Base-by-base conservation (phyloP, 1,140 invertebrate genomes). In the Lanistes nyassanus region DNA sequence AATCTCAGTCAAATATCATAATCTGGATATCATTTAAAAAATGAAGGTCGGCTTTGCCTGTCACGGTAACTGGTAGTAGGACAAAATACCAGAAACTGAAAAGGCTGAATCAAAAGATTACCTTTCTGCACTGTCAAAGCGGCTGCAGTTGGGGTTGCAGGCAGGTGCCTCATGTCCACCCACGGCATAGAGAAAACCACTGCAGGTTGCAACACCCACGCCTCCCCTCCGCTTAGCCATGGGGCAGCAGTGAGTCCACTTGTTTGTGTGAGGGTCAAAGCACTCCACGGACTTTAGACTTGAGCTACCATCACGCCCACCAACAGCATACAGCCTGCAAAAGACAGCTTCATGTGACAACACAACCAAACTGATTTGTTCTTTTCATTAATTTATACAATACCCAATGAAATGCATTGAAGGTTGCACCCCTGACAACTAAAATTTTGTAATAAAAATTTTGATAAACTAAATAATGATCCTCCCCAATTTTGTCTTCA, bases 281-380 rank as follows among this genome's bases (percentile, higher is more conserved):
- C 95, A 89, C 81, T 91, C 91, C 21, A 91, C 90, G 23, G 97
- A 95, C 79, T 94, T 93, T 79, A 98, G 92, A 85, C 97, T 98
- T 0, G 95, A 94, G 82, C 95, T 94, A 37, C 96, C 95, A 90
- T 98, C 97, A 76, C 97, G 92, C 19, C 97, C 97, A 68, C 97
- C 97, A 29, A 97, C 95, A 19, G 95, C 96, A 90, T 97, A 98
- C 58, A 98, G 91, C 85, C 92, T 94, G 78, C 34, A 89, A 76
- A 65, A 62, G 65, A 73, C 36, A 70, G 2, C 0, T 29, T 66
- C 16, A 69, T 34, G 21, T 13, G 55, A 36, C 19, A 9, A 34
- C 9, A 39, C 72, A 39, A 65, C 56, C n/a, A 23, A 39, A 21
- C 11, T 13, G 13, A 37, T 4, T n/a, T 19, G 23, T 71, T n/a